A percentile compares a stretch with the other conserved stretches of the same genome.
Conservation (phyloP, 2,113 vertebrate genomes). For the Ivindomyrus marchei region DNA sequence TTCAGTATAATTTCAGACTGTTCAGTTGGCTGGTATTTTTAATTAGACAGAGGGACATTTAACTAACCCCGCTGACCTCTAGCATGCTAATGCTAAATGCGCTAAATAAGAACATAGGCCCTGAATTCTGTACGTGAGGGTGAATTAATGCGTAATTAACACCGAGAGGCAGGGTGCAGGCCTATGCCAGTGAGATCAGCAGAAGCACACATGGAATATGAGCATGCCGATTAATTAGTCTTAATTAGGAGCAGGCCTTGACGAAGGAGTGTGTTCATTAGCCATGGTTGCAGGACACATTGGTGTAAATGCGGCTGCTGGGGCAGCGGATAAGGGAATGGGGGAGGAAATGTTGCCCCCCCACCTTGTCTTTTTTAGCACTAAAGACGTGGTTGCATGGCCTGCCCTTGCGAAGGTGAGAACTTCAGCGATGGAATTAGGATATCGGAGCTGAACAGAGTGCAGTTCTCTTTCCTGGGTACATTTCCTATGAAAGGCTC, state of each 20-base stretch:
- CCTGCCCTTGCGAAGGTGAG: background rate
- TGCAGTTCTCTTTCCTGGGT: background rate
- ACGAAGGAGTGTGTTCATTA: background rate
- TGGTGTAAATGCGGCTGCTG: background rate
- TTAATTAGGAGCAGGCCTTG: background rate
- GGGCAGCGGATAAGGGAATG: background rate
- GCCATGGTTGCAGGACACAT: background rate
- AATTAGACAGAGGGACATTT: background rate
- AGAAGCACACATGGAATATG: background rate
- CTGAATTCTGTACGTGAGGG: background rate
- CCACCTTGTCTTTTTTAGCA: background rate
- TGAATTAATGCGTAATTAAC: background rate
- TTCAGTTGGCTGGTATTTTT: background rate
- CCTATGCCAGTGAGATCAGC: background rate
- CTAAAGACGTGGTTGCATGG: background rate
- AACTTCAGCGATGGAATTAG: background rate
- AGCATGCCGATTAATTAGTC: background rate
- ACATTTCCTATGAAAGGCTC: background rate
- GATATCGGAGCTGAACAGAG: background rate
- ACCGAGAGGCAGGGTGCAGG: background rate
- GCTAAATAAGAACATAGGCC: background rate
- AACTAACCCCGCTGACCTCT: background rate
- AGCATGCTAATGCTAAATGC: background rate
- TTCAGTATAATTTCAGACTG: background rate
- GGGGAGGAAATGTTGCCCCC: background rate